Evolutionary conservation across 2,797 vertebrate species (phyloP), one percentile per base, ranked within the genome.

Genomic region (Microhierax caerulescens): DNA sequence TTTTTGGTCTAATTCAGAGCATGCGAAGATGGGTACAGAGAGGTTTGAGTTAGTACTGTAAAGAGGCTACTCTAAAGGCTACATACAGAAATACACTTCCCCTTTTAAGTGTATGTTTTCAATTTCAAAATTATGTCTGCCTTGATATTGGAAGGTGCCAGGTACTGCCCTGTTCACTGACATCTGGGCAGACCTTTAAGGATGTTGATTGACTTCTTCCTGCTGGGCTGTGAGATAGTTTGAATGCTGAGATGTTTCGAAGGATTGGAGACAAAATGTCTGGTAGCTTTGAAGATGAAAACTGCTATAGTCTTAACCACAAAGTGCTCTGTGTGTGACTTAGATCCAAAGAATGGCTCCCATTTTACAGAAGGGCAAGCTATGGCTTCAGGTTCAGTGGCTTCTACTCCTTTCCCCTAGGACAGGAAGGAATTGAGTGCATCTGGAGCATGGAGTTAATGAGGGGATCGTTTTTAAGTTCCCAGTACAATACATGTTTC

Each of bases 191-290:
- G 88, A 69, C 86, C 78, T 89, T 93, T 77, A 76, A 70, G 80
- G 77, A 75, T 0, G 5, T 48, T 74, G 68, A 89, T 50, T 83
- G 68, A 87, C 84, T 90, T 59, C 37, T 87, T 93, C 72, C 72
- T 91, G 68, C 56, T 83, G 78, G 45, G 18, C 69, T 65, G 34
- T 54, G 75, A 83, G 75, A 85, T 92, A 80, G 68, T 34, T 80
- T 54, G 61, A 76, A 70, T 6, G 14, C 53, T 56, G 80, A 88
- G 75, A 82, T 75, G 57, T 82, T 94, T 78, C 3, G 60, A 79
- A 88, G 81, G 53, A n/a, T 12, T 34, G 90, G 81, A 95, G 92
- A 75, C 90, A 89, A 94, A 93, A 93, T 85, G 95, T 93, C 95
- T 93, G 61, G 84, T 87, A 88, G 85, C 53, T 85, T n/a, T 72